Conservation (phyloP, 1,140 invertebrate species). For the Ceratitis capitata region DNA sequence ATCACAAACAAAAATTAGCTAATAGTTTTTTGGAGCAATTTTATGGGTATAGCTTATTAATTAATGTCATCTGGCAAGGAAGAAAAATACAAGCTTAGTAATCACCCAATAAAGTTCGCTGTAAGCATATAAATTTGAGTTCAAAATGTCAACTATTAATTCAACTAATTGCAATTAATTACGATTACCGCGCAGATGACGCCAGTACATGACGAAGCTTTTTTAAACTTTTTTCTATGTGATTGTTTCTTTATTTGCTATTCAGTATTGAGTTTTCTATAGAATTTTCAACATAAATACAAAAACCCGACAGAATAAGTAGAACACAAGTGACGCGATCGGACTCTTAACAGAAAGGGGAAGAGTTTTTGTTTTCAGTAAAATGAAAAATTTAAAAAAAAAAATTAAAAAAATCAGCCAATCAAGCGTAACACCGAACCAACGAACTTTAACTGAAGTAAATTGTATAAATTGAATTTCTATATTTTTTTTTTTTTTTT, state of each 20-base stretch:
- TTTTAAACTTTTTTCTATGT: neutral
- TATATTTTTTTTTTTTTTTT: neutral
- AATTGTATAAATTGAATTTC: neutral
- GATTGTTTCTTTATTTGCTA: constrained; percentile 6
- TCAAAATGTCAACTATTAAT: constrained; percentile 35
- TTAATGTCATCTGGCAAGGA: no score
- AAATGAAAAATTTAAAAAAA: no score
- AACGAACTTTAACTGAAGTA: neutral
- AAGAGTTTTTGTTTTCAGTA: no score
- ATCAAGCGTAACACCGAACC: neutral
- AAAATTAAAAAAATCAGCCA: neutral
- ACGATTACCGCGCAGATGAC: neutral
- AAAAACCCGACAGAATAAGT: neutral
- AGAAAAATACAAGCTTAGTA: no score
- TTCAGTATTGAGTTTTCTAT: neutral
- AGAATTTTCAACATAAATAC: neutral
- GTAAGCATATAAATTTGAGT: neutral
- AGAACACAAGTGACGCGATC: neutral
- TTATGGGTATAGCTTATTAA: no score
- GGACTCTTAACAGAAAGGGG: neutral
- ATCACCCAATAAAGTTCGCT: neutral
- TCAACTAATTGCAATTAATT: constrained; percentile 23
- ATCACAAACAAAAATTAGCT: no score
- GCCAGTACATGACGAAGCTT: neutral
- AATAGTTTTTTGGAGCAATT: no score